A percentile compares a stretch with the other conserved stretches of the same genome.
These are phyloP conservation scores for Dendrolimus houi DNA, from an alignment of 2,888 invertebrate species.

Conservation along the genomic window DNA sequence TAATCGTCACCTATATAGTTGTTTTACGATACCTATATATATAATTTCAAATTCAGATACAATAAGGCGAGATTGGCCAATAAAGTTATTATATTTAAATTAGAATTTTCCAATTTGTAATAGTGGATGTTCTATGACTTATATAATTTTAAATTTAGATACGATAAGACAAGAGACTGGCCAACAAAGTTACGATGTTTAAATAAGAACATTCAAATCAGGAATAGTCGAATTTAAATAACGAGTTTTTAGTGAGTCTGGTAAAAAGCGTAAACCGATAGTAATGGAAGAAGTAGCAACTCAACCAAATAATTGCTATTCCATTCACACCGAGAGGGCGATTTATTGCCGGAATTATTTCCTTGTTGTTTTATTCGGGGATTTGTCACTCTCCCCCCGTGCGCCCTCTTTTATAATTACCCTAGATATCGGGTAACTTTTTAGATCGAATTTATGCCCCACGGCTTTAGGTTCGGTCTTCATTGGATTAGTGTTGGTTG, in stretches of 20 bases:
- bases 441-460: constrained; percentile 52
- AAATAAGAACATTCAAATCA: too few species aligned
- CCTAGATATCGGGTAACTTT: constrained; percentile 66
- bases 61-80: too few species aligned
- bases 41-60: too few species aligned
- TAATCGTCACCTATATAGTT: too few species aligned
- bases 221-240: neutral
- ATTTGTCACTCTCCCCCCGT: constrained; percentile 67
- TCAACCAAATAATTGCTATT: constrained; percentile 76
- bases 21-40: too few species aligned
- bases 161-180: too few species aligned
- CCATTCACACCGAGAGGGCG: constrained; percentile 71
- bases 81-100: too few species aligned
- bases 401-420: constrained; percentile 61
- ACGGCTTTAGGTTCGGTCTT: constrained; percentile 39
- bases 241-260: constrained; percentile 10
- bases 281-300: constrained; percentile 47
- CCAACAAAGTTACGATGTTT: too few species aligned
- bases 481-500: constrained; percentile 39
- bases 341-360: constrained; percentile 74
- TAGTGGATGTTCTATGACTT: too few species aligned
- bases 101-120: too few species aligned
- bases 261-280: constrained; percentile 12
- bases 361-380: constrained; percentile 76
- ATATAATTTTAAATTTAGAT: too few species aligned